phyloP scores from a whole-genome alignment of 2,888 invertebrate species.

The Zygaena filipendulae region DNA sequence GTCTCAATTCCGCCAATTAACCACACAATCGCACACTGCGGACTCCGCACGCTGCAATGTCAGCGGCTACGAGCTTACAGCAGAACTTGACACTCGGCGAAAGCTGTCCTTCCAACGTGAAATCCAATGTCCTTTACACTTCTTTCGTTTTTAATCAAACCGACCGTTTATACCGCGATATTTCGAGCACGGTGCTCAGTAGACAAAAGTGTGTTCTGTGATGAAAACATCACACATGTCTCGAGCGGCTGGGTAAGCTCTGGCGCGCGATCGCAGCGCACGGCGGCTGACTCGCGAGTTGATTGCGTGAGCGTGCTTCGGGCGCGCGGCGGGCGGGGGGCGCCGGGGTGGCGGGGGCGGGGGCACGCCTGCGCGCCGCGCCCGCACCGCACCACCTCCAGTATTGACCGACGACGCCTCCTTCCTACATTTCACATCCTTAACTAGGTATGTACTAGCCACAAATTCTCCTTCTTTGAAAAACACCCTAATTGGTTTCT shows the following conservation, averaged over 20 bases:
- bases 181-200: no score
- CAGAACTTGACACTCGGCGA: constrained; percentile 57
- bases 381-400: constrained; percentile 60
- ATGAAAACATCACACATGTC: constrained; percentile 66
- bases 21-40: constrained; percentile 67
- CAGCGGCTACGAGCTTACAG: constrained; percentile 60
- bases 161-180: no score
- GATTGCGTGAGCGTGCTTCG: constrained; percentile 48
- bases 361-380: constrained; percentile 54
- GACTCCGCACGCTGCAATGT: constrained; percentile 64
- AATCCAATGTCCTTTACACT: not conserved
- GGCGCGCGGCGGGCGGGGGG: constrained; percentile 26
- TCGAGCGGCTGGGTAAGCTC: constrained; percentile 36
- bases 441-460: constrained; percentile 45
- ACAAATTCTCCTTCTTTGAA: constrained; percentile 60
- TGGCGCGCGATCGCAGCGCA: constrained; percentile 58
- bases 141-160: no score
- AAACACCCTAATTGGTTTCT: constrained; percentile 55
- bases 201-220: constrained; percentile 32
- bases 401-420: constrained; percentile 69
- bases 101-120: constrained; percentile 42
- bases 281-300: constrained; percentile 64
- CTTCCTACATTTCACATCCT: constrained; percentile 65
- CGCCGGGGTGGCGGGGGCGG: constrained; percentile 24
- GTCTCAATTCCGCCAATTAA: constrained; percentile 55